Base-by-base conservation (phyloP, 2,888 invertebrate genomes). In the Cryptocephalus moraei region DNA sequence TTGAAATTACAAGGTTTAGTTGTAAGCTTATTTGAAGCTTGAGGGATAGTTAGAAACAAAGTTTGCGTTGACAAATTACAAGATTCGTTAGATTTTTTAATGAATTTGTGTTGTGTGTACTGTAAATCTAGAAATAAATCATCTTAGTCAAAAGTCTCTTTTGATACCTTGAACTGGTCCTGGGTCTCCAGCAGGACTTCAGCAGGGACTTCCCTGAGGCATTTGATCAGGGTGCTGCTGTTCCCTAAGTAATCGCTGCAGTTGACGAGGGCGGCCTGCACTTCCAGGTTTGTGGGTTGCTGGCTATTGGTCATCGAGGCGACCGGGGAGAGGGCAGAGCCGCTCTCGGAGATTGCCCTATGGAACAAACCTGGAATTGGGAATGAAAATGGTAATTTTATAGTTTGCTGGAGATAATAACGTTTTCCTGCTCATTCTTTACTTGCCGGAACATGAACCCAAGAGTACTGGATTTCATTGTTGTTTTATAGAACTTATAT, bases 81-180 rank as follows among this genome's bases (percentile, higher is more conserved):
- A n/a, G n/a, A n/a, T n/a, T n/a, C n/a, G n/a, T n/a, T n/a, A n/a
- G n/a, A n/a, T n/a, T n/a, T n/a, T n/a, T n/a, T n/a, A n/a, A n/a
- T n/a, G n/a, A n/a, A n/a, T n/a, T n/a, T n/a, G n/a, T n/a, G n/a
- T n/a, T n/a, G n/a, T n/a, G n/a, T n/a, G n/a, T n/a, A n/a, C n/a
- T n/a, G n/a, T n/a, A n/a, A n/a, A n/a, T n/a, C n/a, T n/a, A n/a
- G n/a, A n/a, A n/a, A n/a, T n/a, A n/a, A n/a, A n/a, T n/a, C n/a
- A n/a, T n/a, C n/a, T n/a, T n/a, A n/a, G n/a, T n/a, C n/a, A n/a
- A n/a, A n/a, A n/a, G n/a, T n/a, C n/a, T n/a, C n/a, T n/a, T n/a
- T n/a, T n/a, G n/a, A n/a, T 56, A 72, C 75, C 56, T 75, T 75
- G 33, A 76, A 70, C 0, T 63, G 60, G 57, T 73, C 73, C 9